Conservation (phyloP, 2,113 vertebrate genomes). For the Phyllostomus discolor region DNA sequence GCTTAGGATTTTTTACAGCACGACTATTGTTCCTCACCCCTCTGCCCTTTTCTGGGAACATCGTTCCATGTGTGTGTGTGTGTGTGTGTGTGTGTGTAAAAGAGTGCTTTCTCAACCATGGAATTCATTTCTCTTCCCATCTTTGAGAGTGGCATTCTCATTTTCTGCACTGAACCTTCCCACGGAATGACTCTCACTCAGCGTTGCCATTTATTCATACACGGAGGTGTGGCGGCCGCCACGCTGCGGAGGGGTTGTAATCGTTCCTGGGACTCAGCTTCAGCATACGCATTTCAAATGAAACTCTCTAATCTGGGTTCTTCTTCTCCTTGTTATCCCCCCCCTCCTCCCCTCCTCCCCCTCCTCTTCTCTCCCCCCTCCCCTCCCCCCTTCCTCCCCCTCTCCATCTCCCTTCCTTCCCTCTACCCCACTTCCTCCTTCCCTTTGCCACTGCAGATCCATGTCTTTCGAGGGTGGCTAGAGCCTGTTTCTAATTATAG, state of each 20-base stretch:
- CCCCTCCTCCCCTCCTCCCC: too few species aligned
- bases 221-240: fast-evolving
- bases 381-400: fast-evolving
- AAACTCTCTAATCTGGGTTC: not conserved
- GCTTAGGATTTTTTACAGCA: not conserved
- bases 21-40: not conserved
- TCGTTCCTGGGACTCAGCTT: not conserved
- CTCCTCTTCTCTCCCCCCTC: fast-evolving
- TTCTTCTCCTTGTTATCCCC: too few species aligned
- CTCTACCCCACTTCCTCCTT: not conserved
- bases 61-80: not conserved
- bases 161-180: not conserved
- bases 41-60: not conserved
- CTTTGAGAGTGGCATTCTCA: conserved; percentile 28
- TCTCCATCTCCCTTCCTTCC: too few species aligned
- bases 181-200: fast-evolving
- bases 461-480: not conserved
- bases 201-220: not conserved
- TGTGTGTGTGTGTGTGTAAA: not conserved
- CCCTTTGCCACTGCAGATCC: not conserved
- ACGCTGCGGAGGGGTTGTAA: not conserved
- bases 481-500: not conserved
- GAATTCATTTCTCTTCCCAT: conserved; percentile 26
- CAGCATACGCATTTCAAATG: not conserved
- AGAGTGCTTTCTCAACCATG: not conserved